Evolutionary conservation across 2,888 invertebrate genomes (phyloP), one percentile per base, ranked within the genome.

Genomic region (Ophraella communa): DNA sequence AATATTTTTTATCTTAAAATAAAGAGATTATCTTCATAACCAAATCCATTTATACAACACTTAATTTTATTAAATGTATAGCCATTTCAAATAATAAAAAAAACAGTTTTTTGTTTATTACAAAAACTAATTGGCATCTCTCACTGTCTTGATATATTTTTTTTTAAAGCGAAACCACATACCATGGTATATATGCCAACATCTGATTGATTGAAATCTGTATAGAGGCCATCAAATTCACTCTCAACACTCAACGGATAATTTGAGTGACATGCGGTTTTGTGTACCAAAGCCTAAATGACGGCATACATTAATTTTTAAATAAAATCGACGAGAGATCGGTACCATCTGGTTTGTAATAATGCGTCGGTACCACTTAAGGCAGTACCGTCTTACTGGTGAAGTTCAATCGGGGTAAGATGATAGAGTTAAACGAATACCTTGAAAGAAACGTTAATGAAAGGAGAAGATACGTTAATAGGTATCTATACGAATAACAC

Each of bases 341-440:
- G 51, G 65, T 30, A 60, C 61, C 62, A 63, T 61, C 65, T 52
- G 64, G 65, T 59, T 42, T 61, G 58, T 47, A 58, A 61, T 61
- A 67, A 44, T 52, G 58, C 20, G 30, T 24, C 55, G 55, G 64
- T 52, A 62, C 64, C 68, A 62, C 64, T 69, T 66, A 64, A 62
- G 56, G 56, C 27, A 27, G 21, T 33, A 42, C 35, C 3, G 30
- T 10, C 11, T 30, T 30, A 11, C 11, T 10, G 30, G 30, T 30
- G 10, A 10, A 30, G 1, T 10, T 30, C 30, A 10, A 30, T 30
- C 30, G 30, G 30, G 30, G 30, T 30, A 30, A 30, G 30, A 30
- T 30, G 30, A 30, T 27, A 27, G 27, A 27, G 30, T 30, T 30
- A 10, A 10, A 30, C 30, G 8, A 10, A 27, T 27, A 27, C 30